phyloP scores from a whole-genome alignment of 2,888 invertebrate genomes.

The Ochropacha duplaris region DNA sequence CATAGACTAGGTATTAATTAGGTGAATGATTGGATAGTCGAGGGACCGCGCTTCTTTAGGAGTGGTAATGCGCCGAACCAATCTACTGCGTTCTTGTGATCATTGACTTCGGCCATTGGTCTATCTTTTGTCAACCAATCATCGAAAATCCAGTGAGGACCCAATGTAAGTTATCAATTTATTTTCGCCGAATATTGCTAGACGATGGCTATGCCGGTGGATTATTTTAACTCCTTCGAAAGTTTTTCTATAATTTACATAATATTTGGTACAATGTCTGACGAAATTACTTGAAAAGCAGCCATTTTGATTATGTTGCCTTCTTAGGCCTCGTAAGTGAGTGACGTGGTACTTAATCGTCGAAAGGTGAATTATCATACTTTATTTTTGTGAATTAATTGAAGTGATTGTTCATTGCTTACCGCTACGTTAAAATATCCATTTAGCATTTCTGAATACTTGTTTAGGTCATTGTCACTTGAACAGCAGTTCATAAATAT shows the following conservation, averaged over 20 bases:
- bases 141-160: constrained; percentile 89
- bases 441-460: no score
- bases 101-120: constrained; percentile 92
- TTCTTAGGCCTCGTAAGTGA: constrained; percentile 52
- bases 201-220: constrained; percentile 46
- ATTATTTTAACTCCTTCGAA: constrained; percentile 35
- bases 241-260: constrained; percentile 30
- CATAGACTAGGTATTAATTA: constrained; percentile 75
- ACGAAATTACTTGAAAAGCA: constrained; percentile 67
- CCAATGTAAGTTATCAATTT: constrained; percentile 79
- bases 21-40: constrained; percentile 72
- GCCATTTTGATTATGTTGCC: constrained; percentile 78
- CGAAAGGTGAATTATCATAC: no score
- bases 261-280: constrained; percentile 37
- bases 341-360: constrained; percentile 66
- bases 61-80: constrained; percentile 86
- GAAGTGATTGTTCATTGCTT: no score
- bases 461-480: no score
- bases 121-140: constrained; percentile 94
- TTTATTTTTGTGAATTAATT: not conserved
- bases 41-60: constrained; percentile 71
- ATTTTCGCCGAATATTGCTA: constrained; percentile 63
- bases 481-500: no score
- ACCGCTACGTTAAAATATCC: no score
- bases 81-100: constrained; percentile 89